Evolutionary conservation across 2,888 invertebrate genomes (phyloP).

Genomic region (Teleiodes luculella): DNA sequence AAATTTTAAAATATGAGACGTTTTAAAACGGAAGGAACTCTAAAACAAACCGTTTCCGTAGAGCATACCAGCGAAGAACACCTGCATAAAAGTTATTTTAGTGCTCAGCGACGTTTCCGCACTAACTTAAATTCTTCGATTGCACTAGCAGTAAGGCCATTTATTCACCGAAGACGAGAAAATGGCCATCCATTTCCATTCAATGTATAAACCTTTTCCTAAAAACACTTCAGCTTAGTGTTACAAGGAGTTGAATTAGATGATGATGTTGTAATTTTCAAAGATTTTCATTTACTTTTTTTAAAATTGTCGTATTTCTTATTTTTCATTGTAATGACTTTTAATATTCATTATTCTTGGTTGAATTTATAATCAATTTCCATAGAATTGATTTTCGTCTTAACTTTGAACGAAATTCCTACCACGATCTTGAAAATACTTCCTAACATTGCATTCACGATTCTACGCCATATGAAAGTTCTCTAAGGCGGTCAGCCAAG

Average conservation of each 20-base stretch:
- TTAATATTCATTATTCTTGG: too few species aligned
- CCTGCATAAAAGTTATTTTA: conserved; percentile 22
- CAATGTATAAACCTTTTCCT: background rate
- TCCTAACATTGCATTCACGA: conserved; percentile 2
- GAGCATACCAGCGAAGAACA: conserved; percentile 14
- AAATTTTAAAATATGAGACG: background rate
- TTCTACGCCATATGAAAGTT: conserved; percentile 10
- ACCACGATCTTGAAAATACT: background rate
- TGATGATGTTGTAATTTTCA: too few species aligned
- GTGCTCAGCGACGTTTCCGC: conserved; percentile 16
- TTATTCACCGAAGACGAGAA: conserved; percentile 9
- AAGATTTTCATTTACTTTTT: too few species aligned
- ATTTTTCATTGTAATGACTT: too few species aligned
- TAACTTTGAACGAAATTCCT: background rate
- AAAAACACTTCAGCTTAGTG: too few species aligned
- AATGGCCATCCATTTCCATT: conserved; percentile 1
- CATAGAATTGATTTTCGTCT: too few species aligned
- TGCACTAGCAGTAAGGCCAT: conserved; percentile 13
- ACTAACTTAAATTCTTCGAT: conserved; percentile 20
- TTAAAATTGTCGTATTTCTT: too few species aligned
- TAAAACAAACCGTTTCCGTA: conserved; percentile 15
- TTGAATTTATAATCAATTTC: too few species aligned
- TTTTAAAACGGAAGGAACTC: conserved; percentile 3
- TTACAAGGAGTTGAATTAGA: too few species aligned
- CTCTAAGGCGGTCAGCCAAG: conserved; percentile 17